Base-by-base conservation (phyloP, 2,797 vertebrate species). In the Eleutherodactylus coqui region DNA sequence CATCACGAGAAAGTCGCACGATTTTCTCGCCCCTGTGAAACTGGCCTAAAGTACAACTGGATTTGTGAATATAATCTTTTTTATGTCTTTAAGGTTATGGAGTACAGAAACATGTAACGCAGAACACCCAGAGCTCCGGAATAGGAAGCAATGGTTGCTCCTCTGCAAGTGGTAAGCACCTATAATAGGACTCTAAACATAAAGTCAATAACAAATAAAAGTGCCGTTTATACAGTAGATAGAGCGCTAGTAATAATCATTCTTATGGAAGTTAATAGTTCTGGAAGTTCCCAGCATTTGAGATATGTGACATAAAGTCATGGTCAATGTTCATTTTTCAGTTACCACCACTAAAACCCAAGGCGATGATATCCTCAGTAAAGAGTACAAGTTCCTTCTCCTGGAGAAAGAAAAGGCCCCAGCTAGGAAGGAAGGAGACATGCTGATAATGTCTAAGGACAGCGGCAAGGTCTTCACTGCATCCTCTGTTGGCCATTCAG, bases 381-480 rank as follows among this genome's bases (percentile, higher is more conserved):
- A 97, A 91, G 97, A 98, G 90, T 97, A 95, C 77, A 97, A 96
- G 90, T 97, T 96, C 86, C 89, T 97, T 85, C 89, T 97, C 87
- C 84, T 96, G 75, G 97, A 98, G 90, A 98, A 97, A 90, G 97
- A 98, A 19, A 98, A 95, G 0, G 79, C 85, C n/a, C 94, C 95
- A 0, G 79, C 95, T 36, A 97, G 96, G 92, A 99, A 97, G 91
- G 97, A 96, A 87, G 94, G 94, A 0, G 97, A 98, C 88, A 92
- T 96, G 67, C 91, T 98, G 85, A 90, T 98, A 86, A 96, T 96
- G 96, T 91, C 92, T 85, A 99, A 99, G 91, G 96, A 98, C 93
- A 96, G 94, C 0, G 97, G 97, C 88, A 99, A 99, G 91, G 95
- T 95, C 88, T 99, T 99, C 49, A 94, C n/a, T n/a, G n/a, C n/a